phyloP scores from a whole-genome alignment of 2,888 invertebrate genomes.

The Scaptomyza polygonia region DNA sequence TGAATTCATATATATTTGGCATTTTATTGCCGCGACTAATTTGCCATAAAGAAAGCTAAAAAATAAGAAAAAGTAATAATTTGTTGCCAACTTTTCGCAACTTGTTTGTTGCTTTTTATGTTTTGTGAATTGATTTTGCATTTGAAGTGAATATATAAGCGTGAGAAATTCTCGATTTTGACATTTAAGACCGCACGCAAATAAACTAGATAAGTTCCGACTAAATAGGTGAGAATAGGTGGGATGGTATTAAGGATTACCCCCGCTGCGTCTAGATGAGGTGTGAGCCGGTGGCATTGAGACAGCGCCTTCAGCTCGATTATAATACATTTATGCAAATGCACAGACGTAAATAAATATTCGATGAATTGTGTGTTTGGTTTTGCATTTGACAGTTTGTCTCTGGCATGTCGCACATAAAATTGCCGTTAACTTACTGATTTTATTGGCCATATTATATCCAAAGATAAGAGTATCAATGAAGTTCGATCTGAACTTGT shows the following conservation, averaged over 20 bases:
- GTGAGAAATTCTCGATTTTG: conserved; percentile 69
- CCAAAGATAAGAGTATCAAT: conserved; percentile 2
- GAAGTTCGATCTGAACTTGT: not conserved
- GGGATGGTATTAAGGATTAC: not conserved
- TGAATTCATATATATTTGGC: conserved; percentile 37
- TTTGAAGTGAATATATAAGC: conserved; percentile 58
- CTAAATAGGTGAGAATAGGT: not conserved
- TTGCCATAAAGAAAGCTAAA: conserved; percentile 72
- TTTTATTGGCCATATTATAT: conserved; percentile 55
- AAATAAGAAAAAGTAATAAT: conserved; percentile 54
- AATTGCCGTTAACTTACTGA: conserved; percentile 69
- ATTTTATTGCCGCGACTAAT: conserved; percentile 74
- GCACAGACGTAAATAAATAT: conserved; percentile 49
- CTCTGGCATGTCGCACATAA: conserved; percentile 62
- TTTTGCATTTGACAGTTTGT: conserved; percentile 70
- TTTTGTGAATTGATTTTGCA: conserved; percentile 53
- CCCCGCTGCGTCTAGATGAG: conserved; percentile 63
- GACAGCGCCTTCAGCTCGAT: conserved; percentile 49
- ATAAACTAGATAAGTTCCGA: not conserved
- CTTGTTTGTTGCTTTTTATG: not conserved
- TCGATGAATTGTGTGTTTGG: conserved; percentile 47
- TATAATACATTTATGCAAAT: conserved; percentile 73
- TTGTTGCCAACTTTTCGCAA: conserved; percentile 53
- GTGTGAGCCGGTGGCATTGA: conserved; percentile 52
- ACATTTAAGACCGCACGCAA: conserved; percentile 59